Percentiles rank a stretch among this genome's conserved stretches.
These are phyloP conservation scores for Spicauda simplicius DNA, from an alignment of 2,888 invertebrate genomes.

Conservation along the genomic window DNA sequence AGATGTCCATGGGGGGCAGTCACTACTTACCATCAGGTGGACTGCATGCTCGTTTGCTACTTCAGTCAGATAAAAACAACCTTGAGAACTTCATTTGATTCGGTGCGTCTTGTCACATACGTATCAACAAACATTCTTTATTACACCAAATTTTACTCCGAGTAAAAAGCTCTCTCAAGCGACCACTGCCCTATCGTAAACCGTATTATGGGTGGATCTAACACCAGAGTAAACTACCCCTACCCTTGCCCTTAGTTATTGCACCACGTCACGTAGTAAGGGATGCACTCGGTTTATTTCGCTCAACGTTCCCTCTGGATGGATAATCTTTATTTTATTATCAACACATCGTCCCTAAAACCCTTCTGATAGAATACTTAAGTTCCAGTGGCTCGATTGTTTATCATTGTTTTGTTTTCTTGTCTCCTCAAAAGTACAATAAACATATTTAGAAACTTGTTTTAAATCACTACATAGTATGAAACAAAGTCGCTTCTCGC, in stretches of 20 bases:
- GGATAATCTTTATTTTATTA: slow-evolving; percentile 36
- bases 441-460: neutral
- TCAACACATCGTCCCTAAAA: slow-evolving; percentile 14
- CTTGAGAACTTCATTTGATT: too few species aligned
- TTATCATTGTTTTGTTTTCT: too few species aligned
- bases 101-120: neutral
- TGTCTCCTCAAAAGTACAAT: too few species aligned
- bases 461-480: too few species aligned
- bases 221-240: slow-evolving; percentile 14
- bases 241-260: slow-evolving; percentile 23
- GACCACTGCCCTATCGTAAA: slow-evolving; percentile 15
- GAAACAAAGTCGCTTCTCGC: too few species aligned
- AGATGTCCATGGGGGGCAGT: too few species aligned
- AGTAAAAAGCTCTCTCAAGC: neutral
- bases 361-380: slow-evolving; percentile 11
- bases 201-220: slow-evolving; percentile 20
- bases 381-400: neutral
- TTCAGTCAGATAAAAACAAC: too few species aligned
- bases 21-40: too few species aligned
- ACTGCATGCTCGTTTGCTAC: too few species aligned
- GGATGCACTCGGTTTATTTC: slow-evolving; percentile 31
- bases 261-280: slow-evolving; percentile 32
- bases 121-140: neutral
- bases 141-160: neutral
- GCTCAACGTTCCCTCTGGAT: neutral